Evolutionary conservation across 2,888 invertebrate genomes (phyloP).

Genomic region (Notodonta ziczac): DNA sequence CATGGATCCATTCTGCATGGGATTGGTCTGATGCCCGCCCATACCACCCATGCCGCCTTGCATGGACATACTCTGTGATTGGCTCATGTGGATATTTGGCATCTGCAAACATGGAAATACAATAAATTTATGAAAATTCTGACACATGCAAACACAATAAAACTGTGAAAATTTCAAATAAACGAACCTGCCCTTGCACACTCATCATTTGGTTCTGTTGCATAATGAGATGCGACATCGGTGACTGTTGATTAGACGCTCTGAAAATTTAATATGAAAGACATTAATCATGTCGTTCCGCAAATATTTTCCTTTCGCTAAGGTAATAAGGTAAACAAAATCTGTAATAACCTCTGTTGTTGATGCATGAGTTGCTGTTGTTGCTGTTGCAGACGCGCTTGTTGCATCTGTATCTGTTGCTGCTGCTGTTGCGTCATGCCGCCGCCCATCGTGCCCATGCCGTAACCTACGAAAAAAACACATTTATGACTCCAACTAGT

Average conservation of each 20-base stretch:
- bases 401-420: constrained; percentile 86
- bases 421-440: constrained; percentile 77
- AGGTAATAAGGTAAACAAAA: too few species aligned
- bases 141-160: background rate
- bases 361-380: constrained; percentile 87
- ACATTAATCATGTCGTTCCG: too few species aligned
- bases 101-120: constrained; percentile 70
- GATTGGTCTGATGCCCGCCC: constrained; percentile 51
- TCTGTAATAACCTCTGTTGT: constrained; percentile 69
- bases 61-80: constrained; percentile 87
- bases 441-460: constrained; percentile 65
- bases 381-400: constrained; percentile 76
- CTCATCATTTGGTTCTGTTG: constrained; percentile 83
- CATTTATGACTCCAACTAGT: too few species aligned
- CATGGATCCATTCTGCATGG: constrained; percentile 55
- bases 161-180: background rate
- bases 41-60: constrained; percentile 62
- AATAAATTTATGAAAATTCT: background rate
- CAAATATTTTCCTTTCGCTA: too few species aligned
- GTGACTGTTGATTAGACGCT: constrained; percentile 74
- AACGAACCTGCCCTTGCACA: constrained; percentile 78
- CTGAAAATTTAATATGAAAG: constrained; percentile 43
- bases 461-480: constrained; percentile 51
- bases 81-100: constrained; percentile 88
- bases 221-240: constrained; percentile 81